phyloP scores from a whole-genome alignment of 2,888 invertebrate genomes.

The Apamea anceps region DNA sequence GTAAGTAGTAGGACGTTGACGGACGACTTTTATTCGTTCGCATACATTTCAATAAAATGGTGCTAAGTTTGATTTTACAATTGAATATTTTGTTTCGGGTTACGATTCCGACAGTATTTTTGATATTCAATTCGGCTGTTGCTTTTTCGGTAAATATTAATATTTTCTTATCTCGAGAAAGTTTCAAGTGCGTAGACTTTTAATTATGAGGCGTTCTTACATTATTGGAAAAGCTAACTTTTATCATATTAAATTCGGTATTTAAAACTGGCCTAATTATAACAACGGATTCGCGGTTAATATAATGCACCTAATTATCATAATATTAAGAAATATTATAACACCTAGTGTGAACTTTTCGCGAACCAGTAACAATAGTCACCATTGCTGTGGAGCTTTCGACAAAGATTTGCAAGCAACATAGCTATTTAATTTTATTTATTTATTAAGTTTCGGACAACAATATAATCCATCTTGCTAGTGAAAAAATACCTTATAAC shows the following conservation, averaged over 20 bases:
- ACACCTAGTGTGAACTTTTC: neutral
- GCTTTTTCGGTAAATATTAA: slow-evolving; percentile 33
- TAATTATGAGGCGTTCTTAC: neutral
- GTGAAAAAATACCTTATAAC: too few relatives aligned
- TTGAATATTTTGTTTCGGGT: slow-evolving; percentile 11
- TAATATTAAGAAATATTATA: neutral
- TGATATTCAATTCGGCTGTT: slow-evolving; percentile 8
- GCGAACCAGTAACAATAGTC: neutral
- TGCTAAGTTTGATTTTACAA: slow-evolving; percentile 12
- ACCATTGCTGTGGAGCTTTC: slow-evolving; percentile 16
- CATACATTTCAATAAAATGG: slow-evolving; percentile 46
- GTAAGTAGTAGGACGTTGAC: slow-evolving; percentile 53
- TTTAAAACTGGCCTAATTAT: neutral
- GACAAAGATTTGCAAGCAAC: slow-evolving; percentile 2
- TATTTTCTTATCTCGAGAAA: neutral
- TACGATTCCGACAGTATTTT: slow-evolving; percentile 6
- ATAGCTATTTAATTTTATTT: neutral
- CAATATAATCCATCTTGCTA: too few relatives aligned
- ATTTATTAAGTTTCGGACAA: too few relatives aligned
- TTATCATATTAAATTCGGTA: neutral
- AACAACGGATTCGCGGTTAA: neutral
- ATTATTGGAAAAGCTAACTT: neutral
- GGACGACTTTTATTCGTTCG: slow-evolving; percentile 18
- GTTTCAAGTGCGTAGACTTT: neutral
- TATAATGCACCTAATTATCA: neutral